Evolutionary conservation across 92 coral and sea anemone species (phyloP), one percentile per base, ranked within the genome.

Genomic region (Epizoanthus illoricatus): DNA sequence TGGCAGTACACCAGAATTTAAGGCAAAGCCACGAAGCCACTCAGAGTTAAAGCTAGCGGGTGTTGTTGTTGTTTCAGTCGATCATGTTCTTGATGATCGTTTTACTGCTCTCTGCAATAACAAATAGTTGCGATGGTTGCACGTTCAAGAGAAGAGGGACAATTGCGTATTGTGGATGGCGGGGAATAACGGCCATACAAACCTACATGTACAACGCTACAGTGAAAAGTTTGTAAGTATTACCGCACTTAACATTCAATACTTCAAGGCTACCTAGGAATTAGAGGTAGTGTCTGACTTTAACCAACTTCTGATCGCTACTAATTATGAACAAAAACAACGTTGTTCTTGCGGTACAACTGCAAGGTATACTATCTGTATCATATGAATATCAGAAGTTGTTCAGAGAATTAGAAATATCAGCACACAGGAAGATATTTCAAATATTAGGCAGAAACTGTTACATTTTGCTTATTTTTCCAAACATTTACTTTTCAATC

Each of bases 401-500:
- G 5, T 24, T 66, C 17, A 9, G 12, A 41, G 71, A 66, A 28
- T 66, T 13, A 5, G 42, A 15, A 68, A 39, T 15, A 39, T 28
- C 42, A 68, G 19, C 16, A 41, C 10, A 24, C 5, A 43, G 43
- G 47, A 4, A 66, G 39, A 39, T 68, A 68, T 13, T 68, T 43
- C 72, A 68, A 33, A 68, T 68, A 60, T 60, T 75, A 18, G 7
- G 19, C 18, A 59, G 19, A 75, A 75, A 59, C 39, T 40, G 65
- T 75, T 58, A 57, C 65, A 55, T 55, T 57, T 19, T 45, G 23
- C 62, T 1, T 8, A 28, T 16, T 7, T 78, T 63, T 42, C 1
- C 61, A 78, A 78, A 78, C 82, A 62, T 78, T 78, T 78, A 63
- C 71, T 78, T 66, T 76, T 20, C 33, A 71, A 78, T 42, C 71